Evolutionary conservation across 2,113 vertebrate species (phyloP).

Genomic region (Ploceus nigricollis): DNA sequence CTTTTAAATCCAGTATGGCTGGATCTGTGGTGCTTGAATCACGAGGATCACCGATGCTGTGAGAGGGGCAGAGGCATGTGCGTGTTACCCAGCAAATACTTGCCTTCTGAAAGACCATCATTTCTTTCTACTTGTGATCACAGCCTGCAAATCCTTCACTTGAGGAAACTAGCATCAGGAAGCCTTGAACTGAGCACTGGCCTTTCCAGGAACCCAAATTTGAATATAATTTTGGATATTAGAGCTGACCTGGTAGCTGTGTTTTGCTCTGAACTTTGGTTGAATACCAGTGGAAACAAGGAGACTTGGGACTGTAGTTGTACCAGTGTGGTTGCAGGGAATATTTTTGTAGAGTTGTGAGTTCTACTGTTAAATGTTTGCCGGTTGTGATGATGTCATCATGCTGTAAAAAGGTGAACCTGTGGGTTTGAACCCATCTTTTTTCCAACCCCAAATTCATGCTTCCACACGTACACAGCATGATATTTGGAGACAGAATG

Average conservation of each 20-base stretch:
- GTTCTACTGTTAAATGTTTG: neutral
- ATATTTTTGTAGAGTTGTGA: neutral
- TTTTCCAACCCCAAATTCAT: neutral
- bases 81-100: rapidly evolving
- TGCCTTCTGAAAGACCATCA: neutral
- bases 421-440: neutral
- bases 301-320: neutral
- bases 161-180: neutral
- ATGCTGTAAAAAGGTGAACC: neutral
- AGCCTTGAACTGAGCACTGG: neutral
- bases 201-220: neutral
- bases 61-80: neutral
- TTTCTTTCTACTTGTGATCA: neutral
- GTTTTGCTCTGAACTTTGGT: neutral
- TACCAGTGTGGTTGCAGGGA: neutral
- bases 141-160: neutral
- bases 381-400: neutral
- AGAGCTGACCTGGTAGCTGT: neutral
- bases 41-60: rapidly evolving
- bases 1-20: neutral
- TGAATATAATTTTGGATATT: neutral
- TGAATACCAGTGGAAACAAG: neutral
- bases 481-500: neutral
- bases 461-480: rapidly evolving
- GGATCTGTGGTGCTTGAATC: neutral